A percentile compares a stretch with the other conserved stretches of the same genome.
Evolutionary conservation across 2,113 vertebrate species (phyloP).

Genomic region (Anguilla japonica): DNA sequence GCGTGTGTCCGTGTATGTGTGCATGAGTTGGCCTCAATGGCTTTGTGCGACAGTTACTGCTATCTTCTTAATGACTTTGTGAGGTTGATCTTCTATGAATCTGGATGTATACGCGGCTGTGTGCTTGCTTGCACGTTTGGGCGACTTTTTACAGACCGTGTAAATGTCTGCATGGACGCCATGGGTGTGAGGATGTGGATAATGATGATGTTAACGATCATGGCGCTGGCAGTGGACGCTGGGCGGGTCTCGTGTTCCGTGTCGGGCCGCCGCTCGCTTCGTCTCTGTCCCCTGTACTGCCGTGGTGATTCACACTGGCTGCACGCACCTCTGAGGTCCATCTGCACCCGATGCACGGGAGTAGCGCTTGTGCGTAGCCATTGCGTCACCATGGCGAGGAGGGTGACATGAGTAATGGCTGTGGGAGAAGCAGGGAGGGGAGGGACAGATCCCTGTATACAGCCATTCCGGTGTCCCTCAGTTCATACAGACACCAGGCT

Average conservation of each 20-base stretch:
- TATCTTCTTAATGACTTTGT: no score
- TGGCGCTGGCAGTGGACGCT: neutral
- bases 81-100: no score
- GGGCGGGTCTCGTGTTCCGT: neutral
- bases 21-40: no score
- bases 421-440: neutral
- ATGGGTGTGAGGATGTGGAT: neutral
- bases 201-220: neutral
- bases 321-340: neutral
- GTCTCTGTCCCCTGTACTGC: neutral
- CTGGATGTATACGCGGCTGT: no score
- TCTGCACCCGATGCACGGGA: neutral
- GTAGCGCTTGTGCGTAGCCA: neutral
- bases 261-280: neutral
- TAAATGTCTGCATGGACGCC: neutral
- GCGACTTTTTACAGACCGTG: neutral
- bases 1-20: no score
- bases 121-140: neutral
- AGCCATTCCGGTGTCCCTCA: neutral
- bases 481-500: neutral
- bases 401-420: neutral
- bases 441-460: neutral
- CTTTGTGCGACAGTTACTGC: no score
- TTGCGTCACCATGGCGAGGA: neutral
- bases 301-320: neutral